Base-by-base conservation (phyloP, 2,888 invertebrate species). In the Andrena haemorrhoa region DNA sequence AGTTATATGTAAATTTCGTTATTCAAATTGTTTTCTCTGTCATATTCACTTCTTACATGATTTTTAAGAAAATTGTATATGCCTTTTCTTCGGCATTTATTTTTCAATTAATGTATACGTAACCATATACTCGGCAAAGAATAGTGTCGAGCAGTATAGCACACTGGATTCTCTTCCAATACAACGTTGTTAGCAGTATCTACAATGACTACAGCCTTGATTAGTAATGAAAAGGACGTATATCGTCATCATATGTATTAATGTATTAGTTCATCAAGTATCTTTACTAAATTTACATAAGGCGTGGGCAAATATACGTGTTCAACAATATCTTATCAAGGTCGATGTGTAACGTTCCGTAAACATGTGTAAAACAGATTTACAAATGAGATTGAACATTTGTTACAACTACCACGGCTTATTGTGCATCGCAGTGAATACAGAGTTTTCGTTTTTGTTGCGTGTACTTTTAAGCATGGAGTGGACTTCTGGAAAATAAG, bases 201-300 rank as follows among this genome's bases (percentile, higher is more conserved):
- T 20, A 29, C 61, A 61, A 74, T 47, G n/a, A 10, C 31, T 72
- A 10, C 31, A 49, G 60, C 60, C 75, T 82, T 85, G 74, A 75
- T 65, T 73, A 66, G 47, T 51, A 20, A 20, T 58, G 29, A 33
- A 77, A 41, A 71, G 33, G 35, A 65, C 58, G 35, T 26, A 56
- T 23, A 51, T 53, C 33, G 61, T 81, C 58, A 85, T 29, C 23
- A 26, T 29, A 35, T 82, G 29, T 29, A 35, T 85, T 74, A 63
- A 35, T 82, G 29, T 29, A 35, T 85, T 74, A 63, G 23, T 66
- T 70, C 63, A 76, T 58, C 66, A 29, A 73, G 53, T 31, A 56
- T 78, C 78, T 73, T 69, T 26, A 20, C 12, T 29, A 47, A 69
- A 85, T 85, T 75, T 82, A 51, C 77, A 78, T 75, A 82, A 82